Conservation (phyloP, 2,888 invertebrate species). For the Oscheius sp. region DNA sequence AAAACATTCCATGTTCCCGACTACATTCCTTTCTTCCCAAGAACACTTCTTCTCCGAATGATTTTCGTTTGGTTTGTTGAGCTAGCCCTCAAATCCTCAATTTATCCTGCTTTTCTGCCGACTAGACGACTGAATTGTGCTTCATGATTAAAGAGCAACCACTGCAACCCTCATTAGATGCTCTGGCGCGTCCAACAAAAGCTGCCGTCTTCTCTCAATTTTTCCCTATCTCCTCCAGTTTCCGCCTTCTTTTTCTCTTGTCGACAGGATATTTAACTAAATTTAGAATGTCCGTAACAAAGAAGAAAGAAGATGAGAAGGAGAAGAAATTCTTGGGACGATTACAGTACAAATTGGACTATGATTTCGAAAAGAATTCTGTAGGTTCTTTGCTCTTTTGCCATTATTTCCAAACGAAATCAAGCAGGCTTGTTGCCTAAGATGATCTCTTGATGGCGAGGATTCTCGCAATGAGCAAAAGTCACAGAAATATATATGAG, state of each 20-base stretch:
- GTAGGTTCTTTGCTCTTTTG: conserved; percentile 67
- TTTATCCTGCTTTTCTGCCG: not conserved
- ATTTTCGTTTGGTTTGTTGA: not conserved
- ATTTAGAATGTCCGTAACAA: conserved; percentile 51
- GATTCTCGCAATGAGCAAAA: not conserved
- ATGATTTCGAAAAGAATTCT: conserved; percentile 98
- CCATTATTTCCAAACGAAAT: conserved; percentile 3
- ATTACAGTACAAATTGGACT: conserved; percentile 91
- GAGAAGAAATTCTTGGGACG: conserved; percentile 83
- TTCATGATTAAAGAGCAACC: conserved; percentile 35
- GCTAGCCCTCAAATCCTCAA: not conserved
- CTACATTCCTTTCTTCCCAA: not conserved
- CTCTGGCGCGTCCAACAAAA: not conserved
- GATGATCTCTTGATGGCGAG: conserved; percentile 5
- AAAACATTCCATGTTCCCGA: not conserved
- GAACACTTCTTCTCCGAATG: not conserved
- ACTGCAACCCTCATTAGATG: conserved; percentile 32
- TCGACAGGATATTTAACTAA: not conserved
- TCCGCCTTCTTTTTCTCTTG: conserved; percentile 2
- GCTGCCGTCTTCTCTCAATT: conserved; percentile 12
- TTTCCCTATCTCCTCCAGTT: conserved; percentile 1
- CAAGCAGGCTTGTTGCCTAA: conserved; percentile 5
- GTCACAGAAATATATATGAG: not conserved
- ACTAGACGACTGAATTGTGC: conserved; percentile 20
- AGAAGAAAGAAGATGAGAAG: conserved; percentile 70